Conservation (phyloP, 2,113 vertebrate genomes). For the Pangasianodon hypophthalmus region DNA sequence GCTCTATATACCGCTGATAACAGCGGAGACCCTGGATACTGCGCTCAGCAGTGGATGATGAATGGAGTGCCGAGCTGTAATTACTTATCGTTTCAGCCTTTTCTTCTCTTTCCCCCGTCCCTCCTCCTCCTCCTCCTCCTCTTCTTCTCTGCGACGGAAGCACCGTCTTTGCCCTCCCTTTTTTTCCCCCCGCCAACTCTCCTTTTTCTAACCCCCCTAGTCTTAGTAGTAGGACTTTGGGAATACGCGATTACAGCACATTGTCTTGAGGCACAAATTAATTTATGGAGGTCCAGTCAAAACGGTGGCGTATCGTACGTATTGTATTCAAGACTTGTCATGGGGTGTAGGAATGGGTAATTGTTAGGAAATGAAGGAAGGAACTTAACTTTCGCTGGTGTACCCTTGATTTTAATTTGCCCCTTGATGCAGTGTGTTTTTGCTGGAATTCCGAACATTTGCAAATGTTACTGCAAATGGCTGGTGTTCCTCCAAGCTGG, state of each 20-base stretch:
- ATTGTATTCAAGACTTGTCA: slow-evolving; percentile 14
- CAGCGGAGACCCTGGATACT: slow-evolving; percentile 85
- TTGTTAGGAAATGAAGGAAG: slow-evolving; percentile 18
- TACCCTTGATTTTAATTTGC: not conserved
- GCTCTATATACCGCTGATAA: slow-evolving; percentile 93
- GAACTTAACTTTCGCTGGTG: slow-evolving; percentile 8
- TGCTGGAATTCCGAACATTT: not conserved
- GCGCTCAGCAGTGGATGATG: slow-evolving; percentile 84
- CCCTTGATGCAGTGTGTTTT: not conserved
- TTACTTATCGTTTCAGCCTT: slow-evolving; percentile 87
- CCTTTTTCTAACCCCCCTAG: not conserved
- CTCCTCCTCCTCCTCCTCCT: slow-evolving; percentile 41
- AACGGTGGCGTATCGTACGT: slow-evolving; percentile 13
- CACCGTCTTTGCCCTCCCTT: slow-evolving; percentile 32
- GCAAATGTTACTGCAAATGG: not conserved
- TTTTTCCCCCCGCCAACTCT: slow-evolving; percentile 20
- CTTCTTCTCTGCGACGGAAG: slow-evolving; percentile 47
- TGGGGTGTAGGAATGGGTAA: not conserved
- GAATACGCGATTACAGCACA: slow-evolving; percentile 38
- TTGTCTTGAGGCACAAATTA: slow-evolving; percentile 41
- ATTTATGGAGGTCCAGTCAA: slow-evolving; percentile 38
- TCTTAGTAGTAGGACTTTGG: slow-evolving; percentile 37
- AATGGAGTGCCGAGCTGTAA: slow-evolving; percentile 83
- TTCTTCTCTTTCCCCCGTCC: slow-evolving; percentile 33
- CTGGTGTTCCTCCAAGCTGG: not conserved